A percentile compares a stretch with the other conserved stretches of the same genome.
Conservation (phyloP, 2,113 vertebrate species). For the Hoplias malabaricus region DNA sequence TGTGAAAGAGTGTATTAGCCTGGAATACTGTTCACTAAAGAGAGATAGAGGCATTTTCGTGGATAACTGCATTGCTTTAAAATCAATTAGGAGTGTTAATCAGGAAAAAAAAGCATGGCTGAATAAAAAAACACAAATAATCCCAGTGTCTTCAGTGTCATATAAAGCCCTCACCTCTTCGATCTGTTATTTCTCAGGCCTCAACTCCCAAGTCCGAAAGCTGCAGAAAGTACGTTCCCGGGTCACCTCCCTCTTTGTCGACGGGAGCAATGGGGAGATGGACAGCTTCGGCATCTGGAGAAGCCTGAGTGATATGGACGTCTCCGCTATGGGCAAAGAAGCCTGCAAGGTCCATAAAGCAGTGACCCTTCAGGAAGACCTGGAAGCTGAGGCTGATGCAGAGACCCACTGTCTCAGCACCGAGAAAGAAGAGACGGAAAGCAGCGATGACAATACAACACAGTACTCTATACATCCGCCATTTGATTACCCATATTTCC, state of each 20-base stretch:
- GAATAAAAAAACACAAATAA: not conserved
- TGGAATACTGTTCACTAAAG: not conserved
- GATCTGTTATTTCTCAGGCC: constrained; percentile 52
- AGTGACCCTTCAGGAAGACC: constrained; percentile 55
- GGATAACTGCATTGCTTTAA: not conserved
- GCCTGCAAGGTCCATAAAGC: constrained; percentile 44
- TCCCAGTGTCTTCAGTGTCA: not conserved
- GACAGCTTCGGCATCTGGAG: constrained; percentile 70
- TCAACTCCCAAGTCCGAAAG: constrained; percentile 73
- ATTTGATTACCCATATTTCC: constrained; percentile 78
- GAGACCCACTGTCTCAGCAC: constrained; percentile 62
- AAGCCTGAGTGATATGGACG: constrained; percentile 77
- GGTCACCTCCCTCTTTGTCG: constrained; percentile 74
- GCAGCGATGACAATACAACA: constrained; percentile 74
- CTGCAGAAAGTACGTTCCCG: constrained; percentile 69
- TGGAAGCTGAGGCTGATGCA: constrained; percentile 65
- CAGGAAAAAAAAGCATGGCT: too few species aligned
- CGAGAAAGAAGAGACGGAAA: constrained; percentile 79
- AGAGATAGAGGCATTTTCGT: not conserved
- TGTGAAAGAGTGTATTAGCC: not conserved
- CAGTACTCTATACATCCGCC: constrained; percentile 77
- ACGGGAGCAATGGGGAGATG: constrained; percentile 56
- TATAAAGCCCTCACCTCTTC: not conserved
- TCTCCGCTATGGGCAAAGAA: constrained; percentile 66
- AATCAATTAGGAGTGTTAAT: not conserved